Base-by-base conservation (phyloP, 2,113 vertebrate genomes). In the Pygathrix nemaeus region DNA sequence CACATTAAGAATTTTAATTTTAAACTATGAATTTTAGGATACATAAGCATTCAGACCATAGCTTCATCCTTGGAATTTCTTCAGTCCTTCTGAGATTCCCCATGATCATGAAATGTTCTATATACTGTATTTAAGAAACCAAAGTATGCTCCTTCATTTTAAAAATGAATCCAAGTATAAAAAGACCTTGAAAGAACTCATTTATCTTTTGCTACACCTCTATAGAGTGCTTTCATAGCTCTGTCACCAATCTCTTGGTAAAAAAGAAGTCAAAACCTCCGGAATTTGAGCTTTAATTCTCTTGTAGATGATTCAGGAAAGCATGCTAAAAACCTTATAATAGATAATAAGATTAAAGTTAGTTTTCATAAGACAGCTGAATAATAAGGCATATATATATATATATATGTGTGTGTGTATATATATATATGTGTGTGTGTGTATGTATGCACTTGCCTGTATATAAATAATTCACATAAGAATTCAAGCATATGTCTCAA, bases 121-220 rank as follows among this genome's bases (percentile, higher is more conserved):
- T 38, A 40, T 57, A 57, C 27, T 79, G 79, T 23, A 73, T 52
- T 81, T 93, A 84, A 94, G 88, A 92, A 93, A 93, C 8, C 8
- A 75, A 96, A 96, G 52, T 35, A 87, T 30, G 8, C 6, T 25
- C 30, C 23, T 93, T 84, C 81, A 79, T 90, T 91, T 94, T 43
- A 79, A 97, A 90, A 97, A 90, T 84, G 85, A 88, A 57, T 64
- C 43, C 68, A 93, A 93, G 83, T 57, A 57, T 64, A 88, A 88
- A 70, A 30, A 88, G 12, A 96, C 76, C 30, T 64, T 73, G 52
- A 90, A 97, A 93, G 72, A 95, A 64, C 59, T 94, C 57, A 86
- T 84, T 95, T 86, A 89, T 94, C 66, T 91, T 90, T 38, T 55
- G 35, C 52, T 79, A 7, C 23, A 64, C 32, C 23, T 86, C 40